A percentile compares a stretch with the other conserved stretches of the same genome.
These are phyloP conservation scores for Anniella stebbinsi DNA, from an alignment of 2,797 vertebrate species.

Conservation along the genomic window DNA sequence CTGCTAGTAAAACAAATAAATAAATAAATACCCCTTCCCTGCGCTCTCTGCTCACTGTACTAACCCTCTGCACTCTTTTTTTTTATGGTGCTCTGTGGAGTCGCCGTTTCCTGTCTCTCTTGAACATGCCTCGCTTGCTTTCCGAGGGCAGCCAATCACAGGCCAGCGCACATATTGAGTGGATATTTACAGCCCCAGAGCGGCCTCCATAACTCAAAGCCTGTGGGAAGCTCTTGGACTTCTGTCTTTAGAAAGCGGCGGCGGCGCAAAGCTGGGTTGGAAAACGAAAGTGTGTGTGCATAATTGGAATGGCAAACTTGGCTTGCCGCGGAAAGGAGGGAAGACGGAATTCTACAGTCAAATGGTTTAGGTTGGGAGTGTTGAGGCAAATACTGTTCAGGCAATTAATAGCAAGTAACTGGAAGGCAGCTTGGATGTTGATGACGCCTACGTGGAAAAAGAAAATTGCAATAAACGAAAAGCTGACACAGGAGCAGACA, in stretches of 20 bases:
- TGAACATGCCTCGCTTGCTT: constrained; percentile 31
- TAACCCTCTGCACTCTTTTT: constrained; percentile 48
- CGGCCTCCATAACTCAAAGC: constrained; percentile 31
- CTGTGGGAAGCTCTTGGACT: not conserved
- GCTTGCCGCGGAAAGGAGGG: not conserved
- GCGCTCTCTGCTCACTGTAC: constrained; percentile 30
- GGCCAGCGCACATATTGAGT: constrained; percentile 19
- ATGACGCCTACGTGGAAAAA: too few relatives aligned
- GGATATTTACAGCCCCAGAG: constrained; percentile 45
- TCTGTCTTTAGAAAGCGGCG: constrained; percentile 28
- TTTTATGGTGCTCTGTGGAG: constrained; percentile 48
- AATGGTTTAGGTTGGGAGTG: not conserved
- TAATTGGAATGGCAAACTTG: too few relatives aligned
- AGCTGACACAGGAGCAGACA: too few relatives aligned
- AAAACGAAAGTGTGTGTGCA: too few relatives aligned
- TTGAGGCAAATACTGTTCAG: not conserved
- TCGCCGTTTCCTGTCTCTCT: constrained; percentile 55
- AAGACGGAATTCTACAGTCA: too few relatives aligned
- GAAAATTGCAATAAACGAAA: too few relatives aligned
- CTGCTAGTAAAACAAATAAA: constrained; percentile 41
- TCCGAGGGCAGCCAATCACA: constrained; percentile 34
- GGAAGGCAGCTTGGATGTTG: too few relatives aligned
- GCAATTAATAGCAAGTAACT: too few relatives aligned
- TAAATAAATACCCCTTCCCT: constrained; percentile 11
- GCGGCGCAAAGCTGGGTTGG: not conserved